Base-by-base conservation (phyloP, 2,113 vertebrate species). In the Anarrhichthys ocellatus region DNA sequence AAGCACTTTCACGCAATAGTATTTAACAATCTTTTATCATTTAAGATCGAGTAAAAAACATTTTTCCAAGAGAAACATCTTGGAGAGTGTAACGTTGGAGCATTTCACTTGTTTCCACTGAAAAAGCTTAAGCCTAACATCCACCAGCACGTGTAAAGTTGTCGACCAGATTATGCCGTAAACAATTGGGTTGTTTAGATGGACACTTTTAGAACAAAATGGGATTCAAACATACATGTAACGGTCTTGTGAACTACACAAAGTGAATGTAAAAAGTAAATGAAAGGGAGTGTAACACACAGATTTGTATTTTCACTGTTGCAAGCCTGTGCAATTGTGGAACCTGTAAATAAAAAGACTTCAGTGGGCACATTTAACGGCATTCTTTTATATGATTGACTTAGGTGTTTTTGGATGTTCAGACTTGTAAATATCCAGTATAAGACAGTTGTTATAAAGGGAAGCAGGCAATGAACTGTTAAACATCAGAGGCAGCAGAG, bases 401-500 rank as follows among this genome's bases (percentile, higher is more conserved):
- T 32, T 32, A 4, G 32, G 32, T 32, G 2, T 32, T 32, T 32
- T 32, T 32, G 32, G 32, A 32, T 32, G 32, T 32, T 32, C 32
- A 32, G 32, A 32, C 32, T 38, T 5, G 3, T 48, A 48, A n/a
- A n/a, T 61, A 32, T 18, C 15, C 24, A 62, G 20, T 27, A 7
- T 24, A 29, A 62, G 14, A 32, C 0, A 32, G 46, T 13, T 0
- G 5, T 20, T 42, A 15, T 29, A 38, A 64, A 59, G 36, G 22
- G 34, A 54, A 14, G 34, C 29, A 50, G 32, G 32, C 5, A 11
- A 29, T 42, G 2, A 13, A 6, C 32, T 9, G 48, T 50, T 69
- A 5, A 75, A 67, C 71, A 88, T 14, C 40, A 66, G 48, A 32
- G 67, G 46, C 75, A 83, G 69, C 81, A 88, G 73, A 66, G 54